A percentile compares a stretch with the other conserved stretches of the same genome.
Evolutionary conservation across 2,888 invertebrate species (phyloP).

Genomic region (Neoitamus cyanurus): DNA sequence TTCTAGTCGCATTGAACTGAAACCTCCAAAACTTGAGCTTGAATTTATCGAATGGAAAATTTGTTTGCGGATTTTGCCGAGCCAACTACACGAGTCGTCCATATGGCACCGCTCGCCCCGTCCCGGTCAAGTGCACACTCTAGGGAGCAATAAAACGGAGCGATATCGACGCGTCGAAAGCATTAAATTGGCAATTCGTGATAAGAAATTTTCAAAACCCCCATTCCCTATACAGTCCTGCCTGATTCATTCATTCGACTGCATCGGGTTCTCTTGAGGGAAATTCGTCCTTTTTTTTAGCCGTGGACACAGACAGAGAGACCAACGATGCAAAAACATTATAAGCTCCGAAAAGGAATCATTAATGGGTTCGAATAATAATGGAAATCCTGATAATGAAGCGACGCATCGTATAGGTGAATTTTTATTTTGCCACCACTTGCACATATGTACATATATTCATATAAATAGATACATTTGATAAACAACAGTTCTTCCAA

Average conservation of each 20-base stretch:
- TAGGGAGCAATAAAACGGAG: neutral
- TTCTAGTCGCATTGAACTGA: conserved; percentile 24
- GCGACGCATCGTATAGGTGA: too few species aligned
- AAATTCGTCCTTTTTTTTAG: neutral
- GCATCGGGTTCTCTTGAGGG: neutral
- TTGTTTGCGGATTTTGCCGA: conserved; percentile 37
- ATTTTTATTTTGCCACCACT: too few species aligned
- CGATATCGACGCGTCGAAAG: conserved; percentile 41
- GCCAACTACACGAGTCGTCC: conserved; percentile 18
- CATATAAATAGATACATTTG: too few species aligned
- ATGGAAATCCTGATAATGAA: too few species aligned
- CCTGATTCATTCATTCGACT: neutral
- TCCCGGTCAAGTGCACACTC: neutral
- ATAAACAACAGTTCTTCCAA: too few species aligned
- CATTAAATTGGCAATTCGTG: conserved; percentile 34
- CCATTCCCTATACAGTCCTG: neutral
- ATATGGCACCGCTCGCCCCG: neutral
- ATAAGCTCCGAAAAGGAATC: too few species aligned
- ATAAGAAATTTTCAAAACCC: conserved; percentile 33
- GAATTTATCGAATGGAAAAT: conserved; percentile 44
- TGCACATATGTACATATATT: too few species aligned
- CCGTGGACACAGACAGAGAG: too few species aligned
- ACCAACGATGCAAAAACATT: too few species aligned
- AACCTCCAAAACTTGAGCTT: conserved; percentile 24
- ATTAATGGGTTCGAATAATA: too few species aligned